A percentile compares a stretch with the other conserved stretches of the same genome.
Evolutionary conservation across 2,888 invertebrate genomes (phyloP).

Genomic region (Drosophila monieri): DNA sequence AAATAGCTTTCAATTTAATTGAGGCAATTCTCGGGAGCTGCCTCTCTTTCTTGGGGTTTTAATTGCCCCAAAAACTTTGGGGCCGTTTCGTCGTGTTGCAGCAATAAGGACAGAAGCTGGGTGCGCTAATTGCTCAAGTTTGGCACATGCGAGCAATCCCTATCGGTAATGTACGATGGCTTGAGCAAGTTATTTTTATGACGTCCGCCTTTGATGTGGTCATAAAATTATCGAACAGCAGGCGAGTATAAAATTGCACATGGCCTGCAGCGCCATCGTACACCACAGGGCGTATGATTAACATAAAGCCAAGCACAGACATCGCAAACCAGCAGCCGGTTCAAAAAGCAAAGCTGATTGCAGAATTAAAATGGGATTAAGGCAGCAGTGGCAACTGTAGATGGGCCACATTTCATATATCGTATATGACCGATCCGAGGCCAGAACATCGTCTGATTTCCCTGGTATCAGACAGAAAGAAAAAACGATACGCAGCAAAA

Average conservation of each 20-base stretch:
- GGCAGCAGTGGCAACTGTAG: slow-evolving; percentile 24
- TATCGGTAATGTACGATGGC: slow-evolving; percentile 27
- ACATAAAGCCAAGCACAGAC: slow-evolving; percentile 52
- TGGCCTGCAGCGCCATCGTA: slow-evolving; percentile 22
- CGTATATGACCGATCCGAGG: neutral
- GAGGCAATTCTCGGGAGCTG: slow-evolving; percentile 33
- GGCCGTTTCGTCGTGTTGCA: slow-evolving; percentile 31
- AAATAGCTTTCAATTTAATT: slow-evolving; percentile 55
- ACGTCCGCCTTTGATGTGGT: slow-evolving; percentile 43
- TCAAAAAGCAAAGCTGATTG: slow-evolving; percentile 73
- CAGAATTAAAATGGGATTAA: slow-evolving; percentile 69
- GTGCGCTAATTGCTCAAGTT: slow-evolving; percentile 22
- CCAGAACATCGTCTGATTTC: slow-evolving; percentile 23
- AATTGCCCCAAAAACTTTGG: slow-evolving; percentile 32
- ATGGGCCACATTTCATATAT: neutral
- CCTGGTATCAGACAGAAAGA: slow-evolving; percentile 12
- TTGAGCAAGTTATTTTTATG: slow-evolving; percentile 34
- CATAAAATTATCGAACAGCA: slow-evolving; percentile 25
- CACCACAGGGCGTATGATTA: slow-evolving; percentile 61
- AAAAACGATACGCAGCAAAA: slow-evolving; percentile 13
- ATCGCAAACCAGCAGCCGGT: slow-evolving; percentile 51
- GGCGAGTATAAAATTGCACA: neutral
- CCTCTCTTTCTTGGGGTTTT: slow-evolving; percentile 10
- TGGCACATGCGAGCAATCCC: slow-evolving; percentile 21
- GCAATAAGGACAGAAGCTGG: slow-evolving; percentile 10